A percentile compares a stretch with the other conserved stretches of the same genome.
Evolutionary conservation across 2,113 vertebrate species (phyloP).

Genomic region (Apaloderma vittatum): DNA sequence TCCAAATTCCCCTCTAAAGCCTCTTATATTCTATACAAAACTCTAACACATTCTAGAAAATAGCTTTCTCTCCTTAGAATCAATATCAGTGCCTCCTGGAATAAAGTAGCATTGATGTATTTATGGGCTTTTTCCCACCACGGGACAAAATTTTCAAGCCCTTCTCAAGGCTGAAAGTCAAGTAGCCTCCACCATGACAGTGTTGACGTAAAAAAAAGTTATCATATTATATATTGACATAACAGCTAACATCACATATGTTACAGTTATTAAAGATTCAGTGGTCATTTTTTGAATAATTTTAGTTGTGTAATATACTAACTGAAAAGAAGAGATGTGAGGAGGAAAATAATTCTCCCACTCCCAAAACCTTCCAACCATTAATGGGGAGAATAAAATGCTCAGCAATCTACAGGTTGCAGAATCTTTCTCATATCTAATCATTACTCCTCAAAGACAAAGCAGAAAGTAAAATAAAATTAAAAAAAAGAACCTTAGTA

Average conservation of each 20-base stretch:
- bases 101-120: not conserved
- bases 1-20: not conserved
- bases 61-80: not conserved
- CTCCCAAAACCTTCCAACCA: accelerated
- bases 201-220: not conserved
- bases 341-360: not conserved
- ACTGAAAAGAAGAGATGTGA: not conserved
- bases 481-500: not conserved
- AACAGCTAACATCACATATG: not conserved
- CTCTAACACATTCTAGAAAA: not conserved
- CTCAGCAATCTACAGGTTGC: not conserved
- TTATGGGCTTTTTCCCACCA: not conserved
- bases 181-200: not conserved
- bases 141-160: not conserved
- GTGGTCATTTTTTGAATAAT: accelerated
- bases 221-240: not conserved
- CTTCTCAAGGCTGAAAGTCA: not conserved
- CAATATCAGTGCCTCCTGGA: not conserved
- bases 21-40: not conserved
- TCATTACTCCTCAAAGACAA: not conserved
- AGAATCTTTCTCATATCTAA: not conserved
- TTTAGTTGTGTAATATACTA: not conserved
- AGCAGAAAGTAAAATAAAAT: not conserved
- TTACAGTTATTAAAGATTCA: not conserved
- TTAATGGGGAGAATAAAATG: too few species aligned